A percentile compares a stretch with the other conserved stretches of the same genome.
phyloP scores from a whole-genome alignment of 2,797 vertebrate species.

The Harpagifer antarcticus region DNA sequence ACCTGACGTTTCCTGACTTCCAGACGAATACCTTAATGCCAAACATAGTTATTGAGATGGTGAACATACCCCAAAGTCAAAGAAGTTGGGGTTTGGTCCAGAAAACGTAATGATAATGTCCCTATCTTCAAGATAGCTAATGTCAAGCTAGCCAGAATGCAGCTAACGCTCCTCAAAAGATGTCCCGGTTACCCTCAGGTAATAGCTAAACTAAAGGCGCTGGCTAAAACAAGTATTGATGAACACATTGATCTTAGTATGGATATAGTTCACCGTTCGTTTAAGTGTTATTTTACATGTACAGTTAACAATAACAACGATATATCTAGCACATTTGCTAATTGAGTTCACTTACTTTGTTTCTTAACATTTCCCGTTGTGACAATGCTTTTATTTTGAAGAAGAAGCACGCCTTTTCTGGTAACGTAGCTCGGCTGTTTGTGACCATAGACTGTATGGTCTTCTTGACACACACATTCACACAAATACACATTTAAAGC shows the following conservation, averaged over 20 bases:
- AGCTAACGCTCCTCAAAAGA: conserved; percentile 33
- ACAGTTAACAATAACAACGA: neutral
- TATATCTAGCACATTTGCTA: accelerated
- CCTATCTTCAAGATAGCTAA: conserved; percentile 52
- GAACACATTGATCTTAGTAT: accelerated
- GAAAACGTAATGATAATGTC: conserved; percentile 65
- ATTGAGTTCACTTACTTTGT: neutral
- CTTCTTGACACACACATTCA: too few relatives aligned
- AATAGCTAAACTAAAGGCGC: neutral
- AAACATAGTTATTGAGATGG: neutral
- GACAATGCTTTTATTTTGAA: conserved; percentile 53
- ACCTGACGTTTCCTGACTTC: neutral
- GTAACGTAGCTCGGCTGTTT: neutral
- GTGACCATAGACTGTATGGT: too few relatives aligned
- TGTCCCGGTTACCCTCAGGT: conserved; percentile 62
- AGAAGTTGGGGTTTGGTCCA: conserved; percentile 38
- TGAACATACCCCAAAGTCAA: conserved; percentile 56
- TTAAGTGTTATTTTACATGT: neutral
- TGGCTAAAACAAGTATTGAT: neutral
- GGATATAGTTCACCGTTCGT: accelerated
- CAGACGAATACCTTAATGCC: neutral
- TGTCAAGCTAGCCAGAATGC: conserved; percentile 54
- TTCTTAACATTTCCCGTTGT: neutral
- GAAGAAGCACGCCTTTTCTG: conserved; percentile 6
- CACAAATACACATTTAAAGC: neutral